A percentile compares a stretch with the other conserved stretches of the same genome.
phyloP scores from a whole-genome alignment of 2,797 vertebrate species.

The Peromyscus aztecus region DNA sequence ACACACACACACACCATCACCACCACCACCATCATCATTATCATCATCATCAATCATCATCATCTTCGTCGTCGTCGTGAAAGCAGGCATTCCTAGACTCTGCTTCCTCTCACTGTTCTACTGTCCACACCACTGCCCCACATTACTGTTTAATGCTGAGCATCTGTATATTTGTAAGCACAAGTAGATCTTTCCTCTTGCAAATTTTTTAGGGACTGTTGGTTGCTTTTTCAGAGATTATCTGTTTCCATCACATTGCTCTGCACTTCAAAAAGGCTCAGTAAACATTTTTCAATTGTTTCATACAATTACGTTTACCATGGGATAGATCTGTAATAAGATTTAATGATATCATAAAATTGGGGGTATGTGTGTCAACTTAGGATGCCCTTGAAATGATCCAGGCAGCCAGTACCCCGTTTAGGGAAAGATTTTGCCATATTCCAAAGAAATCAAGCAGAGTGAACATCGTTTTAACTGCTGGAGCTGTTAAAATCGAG shows the following conservation, averaged over 20 bases:
- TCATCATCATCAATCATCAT: background rate
- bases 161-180: background rate
- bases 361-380: background rate
- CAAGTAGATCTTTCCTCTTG: background rate
- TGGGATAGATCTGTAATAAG: background rate
- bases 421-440: background rate
- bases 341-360: slow-evolving; percentile 35
- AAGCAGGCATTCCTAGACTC: background rate
- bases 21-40: too few species aligned
- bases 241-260: background rate
- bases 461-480: background rate
- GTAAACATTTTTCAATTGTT: slow-evolving; percentile 1
- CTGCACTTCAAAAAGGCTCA: background rate
- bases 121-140: background rate
- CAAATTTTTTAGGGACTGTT: background rate
- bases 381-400: background rate
- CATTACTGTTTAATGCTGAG: background rate
- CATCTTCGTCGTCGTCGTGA: background rate
- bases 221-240: slow-evolving; percentile 28
- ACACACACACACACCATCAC: too few species aligned
- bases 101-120: background rate
- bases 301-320: background rate
- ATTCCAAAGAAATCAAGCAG: slow-evolving; percentile 43
- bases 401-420: background rate
- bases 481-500: background rate